These are phyloP conservation scores for Argyrosomus regius DNA, from an alignment of 2,797 vertebrate genomes.

Conservation along the genomic window DNA sequence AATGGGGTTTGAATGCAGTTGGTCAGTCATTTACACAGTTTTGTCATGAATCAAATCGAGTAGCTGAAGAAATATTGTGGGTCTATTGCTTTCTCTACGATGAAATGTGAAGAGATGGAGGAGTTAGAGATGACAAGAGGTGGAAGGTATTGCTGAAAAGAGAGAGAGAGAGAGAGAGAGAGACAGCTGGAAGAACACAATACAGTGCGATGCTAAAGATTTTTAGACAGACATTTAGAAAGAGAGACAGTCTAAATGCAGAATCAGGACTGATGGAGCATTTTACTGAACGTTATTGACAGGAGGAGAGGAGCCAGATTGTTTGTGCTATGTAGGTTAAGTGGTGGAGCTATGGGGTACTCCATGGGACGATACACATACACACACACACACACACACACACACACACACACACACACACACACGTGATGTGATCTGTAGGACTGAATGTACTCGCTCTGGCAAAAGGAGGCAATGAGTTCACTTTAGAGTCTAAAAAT, in stretches of 20 bases:
- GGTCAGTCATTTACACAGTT: slow-evolving; percentile 19
- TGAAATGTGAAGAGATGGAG: background rate
- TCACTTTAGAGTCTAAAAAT: slow-evolving; percentile 25
- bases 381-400: slow-evolving; percentile 13
- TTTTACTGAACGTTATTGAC: slow-evolving; percentile 54
- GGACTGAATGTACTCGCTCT: slow-evolving; percentile 25
- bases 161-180: background rate
- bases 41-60: slow-evolving; percentile 8
- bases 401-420: slow-evolving; percentile 7
- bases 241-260: slow-evolving; percentile 2
- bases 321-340: slow-evolving; percentile 70
- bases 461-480: slow-evolving; percentile 29
- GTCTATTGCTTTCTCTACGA: background rate
- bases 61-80: background rate
- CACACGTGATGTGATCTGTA: slow-evolving; percentile 26
- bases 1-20: background rate
- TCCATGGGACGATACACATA: slow-evolving; percentile 16
- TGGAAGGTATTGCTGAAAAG: too few relatives aligned
- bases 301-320: slow-evolving; percentile 41
- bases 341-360: slow-evolving; percentile 45
- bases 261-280: slow-evolving; percentile 43
- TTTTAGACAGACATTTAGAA: slow-evolving; percentile 13
- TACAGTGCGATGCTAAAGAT: background rate
- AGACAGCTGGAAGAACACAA: slow-evolving; percentile 5
- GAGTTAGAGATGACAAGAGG: background rate